These are phyloP conservation scores for Conomelus anceps DNA, from an alignment of 2,888 invertebrate genomes.

Conservation along the genomic window DNA sequence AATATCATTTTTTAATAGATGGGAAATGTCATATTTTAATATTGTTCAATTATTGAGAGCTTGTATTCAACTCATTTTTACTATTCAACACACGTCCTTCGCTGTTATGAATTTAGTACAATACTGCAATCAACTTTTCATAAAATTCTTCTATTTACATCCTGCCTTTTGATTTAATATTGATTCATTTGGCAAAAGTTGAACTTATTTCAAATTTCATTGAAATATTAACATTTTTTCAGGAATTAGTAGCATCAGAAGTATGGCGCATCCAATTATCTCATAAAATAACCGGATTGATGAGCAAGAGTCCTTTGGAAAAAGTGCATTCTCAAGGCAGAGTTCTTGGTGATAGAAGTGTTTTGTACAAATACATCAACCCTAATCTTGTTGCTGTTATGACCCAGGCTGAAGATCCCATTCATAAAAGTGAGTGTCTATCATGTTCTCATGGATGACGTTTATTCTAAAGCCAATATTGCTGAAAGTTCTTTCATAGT, in stretches of 20 bases:
- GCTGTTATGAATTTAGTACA: too few species aligned
- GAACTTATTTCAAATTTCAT: not conserved
- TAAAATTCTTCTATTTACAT: too few species aligned
- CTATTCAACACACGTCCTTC: too few species aligned
- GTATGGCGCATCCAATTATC: slow-evolving; percentile 70
- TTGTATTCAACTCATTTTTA: too few species aligned
- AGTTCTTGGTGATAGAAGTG: slow-evolving; percentile 89
- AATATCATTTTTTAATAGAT: too few species aligned
- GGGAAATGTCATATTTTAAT: too few species aligned
- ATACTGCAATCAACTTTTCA: too few species aligned
- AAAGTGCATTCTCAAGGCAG: slow-evolving; percentile 90
- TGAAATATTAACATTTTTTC: slow-evolving; percentile 18
- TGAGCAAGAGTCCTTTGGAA: slow-evolving; percentile 60
- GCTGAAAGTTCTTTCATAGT: too few species aligned
- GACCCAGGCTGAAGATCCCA: slow-evolving; percentile 65
- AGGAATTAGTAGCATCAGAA: slow-evolving; percentile 54
- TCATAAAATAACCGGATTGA: slow-evolving; percentile 54
- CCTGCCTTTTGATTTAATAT: too few species aligned
- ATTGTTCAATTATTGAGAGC: too few species aligned
- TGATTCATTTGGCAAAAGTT: too few species aligned
- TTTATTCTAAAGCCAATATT: too few species aligned
- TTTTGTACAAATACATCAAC: slow-evolving; percentile 97
- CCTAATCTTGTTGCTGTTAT: slow-evolving; percentile 89
- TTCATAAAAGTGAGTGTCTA: slow-evolving; percentile 59
- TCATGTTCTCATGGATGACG: not conserved